Conservation (phyloP, 1,140 invertebrate species). For the Gryllus bimaculatus region DNA sequence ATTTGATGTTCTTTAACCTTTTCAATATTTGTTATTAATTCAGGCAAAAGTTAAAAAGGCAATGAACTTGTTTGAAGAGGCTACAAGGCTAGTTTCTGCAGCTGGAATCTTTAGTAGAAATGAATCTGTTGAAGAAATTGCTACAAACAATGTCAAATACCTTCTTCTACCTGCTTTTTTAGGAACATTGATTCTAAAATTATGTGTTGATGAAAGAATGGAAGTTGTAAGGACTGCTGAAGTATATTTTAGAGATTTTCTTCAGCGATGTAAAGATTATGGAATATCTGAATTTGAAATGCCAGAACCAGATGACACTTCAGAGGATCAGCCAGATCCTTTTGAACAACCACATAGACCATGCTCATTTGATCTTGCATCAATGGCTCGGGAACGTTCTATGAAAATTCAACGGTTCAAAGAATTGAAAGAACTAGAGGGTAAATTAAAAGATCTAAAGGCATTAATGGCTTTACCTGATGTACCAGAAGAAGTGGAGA, state of each 20-base stretch:
- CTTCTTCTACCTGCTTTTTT: slow-evolving; percentile 74
- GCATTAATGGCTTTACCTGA: slow-evolving; percentile 51
- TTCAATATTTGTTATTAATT: slow-evolving; percentile 24
- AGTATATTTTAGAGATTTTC: slow-evolving; percentile 77
- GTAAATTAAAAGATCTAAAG: slow-evolving; percentile 53
- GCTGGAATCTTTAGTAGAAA: slow-evolving; percentile 78
- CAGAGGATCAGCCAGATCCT: not conserved
- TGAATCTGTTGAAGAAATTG: slow-evolving; percentile 77
- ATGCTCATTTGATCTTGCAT: slow-evolving; percentile 4
- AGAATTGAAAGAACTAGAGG: slow-evolving; percentile 68
- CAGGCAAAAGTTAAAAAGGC: slow-evolving; percentile 56
- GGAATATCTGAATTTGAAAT: slow-evolving; percentile 54
- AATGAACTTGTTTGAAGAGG: slow-evolving; percentile 65
- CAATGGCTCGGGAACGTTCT: slow-evolving; percentile 38
- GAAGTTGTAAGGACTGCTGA: slow-evolving; percentile 63
- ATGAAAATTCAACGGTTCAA: slow-evolving; percentile 72
- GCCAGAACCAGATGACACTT: slow-evolving; percentile 29
- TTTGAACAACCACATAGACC: not conserved
- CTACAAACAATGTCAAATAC: slow-evolving; percentile 76
- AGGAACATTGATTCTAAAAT: slow-evolving; percentile 60
- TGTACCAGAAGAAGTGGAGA: slow-evolving; percentile 56
- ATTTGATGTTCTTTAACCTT: not conserved
- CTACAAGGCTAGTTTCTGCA: slow-evolving; percentile 65
- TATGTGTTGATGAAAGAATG: slow-evolving; percentile 47
- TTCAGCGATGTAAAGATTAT: slow-evolving; percentile 70